Evolutionary conservation across 2,888 invertebrate species (phyloP).

Genomic region (Deilephila elpenor): DNA sequence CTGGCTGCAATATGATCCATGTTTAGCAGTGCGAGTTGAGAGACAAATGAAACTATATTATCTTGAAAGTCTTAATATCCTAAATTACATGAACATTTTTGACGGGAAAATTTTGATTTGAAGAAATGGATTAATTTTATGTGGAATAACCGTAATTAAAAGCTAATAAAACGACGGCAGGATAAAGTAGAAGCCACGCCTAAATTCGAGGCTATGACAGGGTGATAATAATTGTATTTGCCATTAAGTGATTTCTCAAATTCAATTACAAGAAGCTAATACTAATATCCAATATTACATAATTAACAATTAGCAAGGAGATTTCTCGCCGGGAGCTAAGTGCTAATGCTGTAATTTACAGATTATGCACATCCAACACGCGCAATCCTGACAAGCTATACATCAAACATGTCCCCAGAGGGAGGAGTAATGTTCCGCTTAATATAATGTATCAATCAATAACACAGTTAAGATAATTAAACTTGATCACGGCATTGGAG

Average conservation of each 20-base stretch:
- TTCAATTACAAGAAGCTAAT: background rate
- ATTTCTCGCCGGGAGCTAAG: conserved; percentile 7
- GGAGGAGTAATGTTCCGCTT: background rate
- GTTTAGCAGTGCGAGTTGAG: no score
- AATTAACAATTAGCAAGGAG: background rate
- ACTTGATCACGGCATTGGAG: background rate
- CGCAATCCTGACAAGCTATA: background rate
- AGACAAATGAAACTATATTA: no score
- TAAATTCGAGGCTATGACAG: no score
- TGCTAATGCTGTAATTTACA: conserved; percentile 3
- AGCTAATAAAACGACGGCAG: no score
- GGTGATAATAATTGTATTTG: no score
- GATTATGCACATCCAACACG: background rate
- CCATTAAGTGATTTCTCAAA: background rate
- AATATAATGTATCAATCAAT: background rate
- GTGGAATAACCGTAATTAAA: no score
- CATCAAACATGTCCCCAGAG: conserved; percentile 1
- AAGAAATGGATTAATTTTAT: no score
- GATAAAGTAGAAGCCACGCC: no score
- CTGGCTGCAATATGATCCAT: no score
- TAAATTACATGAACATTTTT: no score
- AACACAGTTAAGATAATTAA: background rate
- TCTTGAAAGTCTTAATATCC: no score
- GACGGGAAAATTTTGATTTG: no score
- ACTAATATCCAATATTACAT: background rate